Evolutionary conservation across 1,140 invertebrate genomes (phyloP), one percentile per base, ranked within the genome.

Genomic region (Probaryconus sp.): DNA sequence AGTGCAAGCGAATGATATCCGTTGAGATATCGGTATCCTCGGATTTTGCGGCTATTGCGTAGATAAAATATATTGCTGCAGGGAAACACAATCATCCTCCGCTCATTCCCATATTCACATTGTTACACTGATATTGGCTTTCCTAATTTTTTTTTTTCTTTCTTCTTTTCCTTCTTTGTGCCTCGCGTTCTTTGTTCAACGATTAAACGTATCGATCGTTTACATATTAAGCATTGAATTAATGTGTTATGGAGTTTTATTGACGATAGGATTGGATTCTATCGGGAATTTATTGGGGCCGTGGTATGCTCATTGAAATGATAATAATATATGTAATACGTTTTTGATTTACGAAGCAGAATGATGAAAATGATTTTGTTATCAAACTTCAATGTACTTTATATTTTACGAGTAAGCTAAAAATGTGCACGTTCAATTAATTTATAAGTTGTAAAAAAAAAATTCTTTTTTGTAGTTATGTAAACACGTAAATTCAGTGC

Each of bases 1-100:
- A 77, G 63, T 58, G 63, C 64, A 50, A 77, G 53, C 68, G 74
- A 76, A 72, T 77, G 74, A 79, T 75, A 72, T 72, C 73, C 71
- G 71, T 5, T 51, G 65, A 69, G 74, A 77, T 77, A 76, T 63
- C 45, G 65, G 65, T 45, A 43, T 55, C 61, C 63, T 60, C 56
- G 65, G 56, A 60, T 55, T 63, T 71, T 50, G 56, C 47, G 40
- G 51, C 55, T 72, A 75, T 75, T 70, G 56, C 53, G 56, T 63
- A 51, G 50, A 71, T 67, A 75, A 75, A 77, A 67, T 73, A 70
- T 65, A 74, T 68, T 18, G 47, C 70, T 61, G 55, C 61, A 40
- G 61, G 61, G 33, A 67, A 67, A 61, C 63, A 67, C 63, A 61
- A 73, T 71, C 51, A 58, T 63, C 51, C 68, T 16, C 28, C 18